Base-by-base conservation (phyloP, 2,113 vertebrate species). In the Balaenoptera acutorostrata region DNA sequence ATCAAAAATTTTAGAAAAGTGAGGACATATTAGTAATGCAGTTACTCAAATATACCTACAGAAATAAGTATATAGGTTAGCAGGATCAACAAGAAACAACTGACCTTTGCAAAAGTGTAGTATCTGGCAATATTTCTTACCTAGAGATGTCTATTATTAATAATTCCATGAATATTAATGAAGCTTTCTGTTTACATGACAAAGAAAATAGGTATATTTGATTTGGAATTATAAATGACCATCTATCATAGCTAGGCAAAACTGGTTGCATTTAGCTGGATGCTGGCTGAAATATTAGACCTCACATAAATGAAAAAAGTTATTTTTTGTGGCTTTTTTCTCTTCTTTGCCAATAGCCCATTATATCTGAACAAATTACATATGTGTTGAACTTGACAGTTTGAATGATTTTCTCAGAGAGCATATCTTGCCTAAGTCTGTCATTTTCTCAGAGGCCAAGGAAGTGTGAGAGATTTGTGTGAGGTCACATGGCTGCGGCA, bases 81-180 rank as follows among this genome's bases (percentile, higher is more conserved):
- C 29, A 71, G 27, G 31, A 59, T 52, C 46, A 90, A 27, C 0
- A 74, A 81, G 36, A 77, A 94, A 85, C 31, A 85, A 89, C 15
- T 52, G 27, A 59, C 5, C 17, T 92, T 78, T 75, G 8, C 14
- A 46, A 75, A 5, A 29, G 10, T 57, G 0, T 29, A 29, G 17
- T 63, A 46, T 83, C 33, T 72, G 17, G 20, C 29, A 75, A 27
- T 74, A 91, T 91, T 93, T 68, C 27, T 86, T 21, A 80, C 14
- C 44, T 90, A 88, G 39, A 36, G 13, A 66, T 72, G 23, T 64
- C 64, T 87, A 20, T 83, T 96, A 57, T 85, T 93, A 95, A 90
- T 46, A 89, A 92, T 95, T 44, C 36, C 23, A 77, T 86, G n/a
- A 93, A 92, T 96, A 85, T 92, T 95, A 93, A 94, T 92, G 64